Conservation (phyloP, 92 coral and sea anemone genomes). For the Zoanthus solanderi region DNA sequence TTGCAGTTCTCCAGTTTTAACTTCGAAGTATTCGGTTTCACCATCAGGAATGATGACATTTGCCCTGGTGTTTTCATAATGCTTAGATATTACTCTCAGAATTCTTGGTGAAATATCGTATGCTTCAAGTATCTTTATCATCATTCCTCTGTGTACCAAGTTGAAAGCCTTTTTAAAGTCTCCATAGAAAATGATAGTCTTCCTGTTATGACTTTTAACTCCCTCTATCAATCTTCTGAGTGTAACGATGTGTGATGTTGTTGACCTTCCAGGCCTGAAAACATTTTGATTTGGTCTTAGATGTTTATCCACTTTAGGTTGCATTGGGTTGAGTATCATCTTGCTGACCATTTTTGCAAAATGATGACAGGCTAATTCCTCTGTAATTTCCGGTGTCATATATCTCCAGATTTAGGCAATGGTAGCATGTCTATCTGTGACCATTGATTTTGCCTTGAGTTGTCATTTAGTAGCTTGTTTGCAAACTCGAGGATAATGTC, state of each 20-base stretch:
- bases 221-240: slow-evolving; percentile 54
- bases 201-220: slow-evolving; percentile 20
- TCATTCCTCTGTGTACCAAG: slow-evolving; percentile 55
- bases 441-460: not conserved
- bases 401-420: not conserved
- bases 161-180: slow-evolving; percentile 65
- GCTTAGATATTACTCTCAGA: slow-evolving; percentile 21
- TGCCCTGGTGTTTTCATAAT: slow-evolving; percentile 40
- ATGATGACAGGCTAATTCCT: not conserved
- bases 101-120: slow-evolving; percentile 51
- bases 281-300: slow-evolving; percentile 48
- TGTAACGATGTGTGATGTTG: slow-evolving; percentile 31
- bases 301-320: not conserved
- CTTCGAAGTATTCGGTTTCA: slow-evolving; percentile 41
- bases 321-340: slow-evolving; percentile 42
- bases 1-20: not conserved
- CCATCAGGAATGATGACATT: slow-evolving; percentile 54
- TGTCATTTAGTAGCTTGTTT: not conserved
- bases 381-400: not conserved
- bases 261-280: slow-evolving; percentile 31
- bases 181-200: slow-evolving; percentile 34
- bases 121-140: slow-evolving; percentile 49
- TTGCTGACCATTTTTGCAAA: slow-evolving; percentile 37
- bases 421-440: not conserved
- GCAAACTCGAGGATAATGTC: not conserved